Base-by-base conservation (phyloP, 2,797 vertebrate species). In the Sebastes itinus region DNA sequence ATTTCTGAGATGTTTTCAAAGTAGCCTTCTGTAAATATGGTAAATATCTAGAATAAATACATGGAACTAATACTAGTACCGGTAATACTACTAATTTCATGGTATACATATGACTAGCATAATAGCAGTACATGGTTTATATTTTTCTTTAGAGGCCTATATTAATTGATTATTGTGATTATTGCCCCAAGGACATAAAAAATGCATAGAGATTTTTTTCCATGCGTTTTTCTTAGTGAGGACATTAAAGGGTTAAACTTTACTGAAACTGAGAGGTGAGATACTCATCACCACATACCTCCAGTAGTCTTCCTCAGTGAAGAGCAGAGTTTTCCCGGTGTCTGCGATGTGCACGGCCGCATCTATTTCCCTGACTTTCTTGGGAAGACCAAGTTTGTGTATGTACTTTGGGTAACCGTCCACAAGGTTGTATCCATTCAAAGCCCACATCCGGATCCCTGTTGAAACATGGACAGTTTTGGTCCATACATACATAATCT, bases 361-460 rank as follows among this genome's bases (percentile, higher is more conserved):
- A 20, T 98, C 98, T 33, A 99, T 91, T 86, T 96, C 95, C 87
- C 95, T 97, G 3, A 99, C 66, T 1, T 89, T 95, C 92, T 96
- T 98, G 0, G 98, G 97, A 62, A 99, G 96, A 11, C 98, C 98
- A 11, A 99, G 93, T 80, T 96, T 97, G 80, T 97, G 94, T 78
- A 99, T 97, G 90, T 98, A 99, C 93, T 97, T 97, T 2, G 98
- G 98, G 85, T 97, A 99, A 56, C 96, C 98, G 14, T 97, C 93
- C 80, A 97, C 90, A 67, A 99, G 94, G 83, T 94, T 93, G 0
- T 99, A 99, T 27, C 98, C 98, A 72, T 97, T 97, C 80, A 99
- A 88, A 81, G 98, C 98, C 98, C 98, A 99, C 92, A 98, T 96
- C 86, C 93, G 96, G 82, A 96, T 98, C 52, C 98, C 98, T 99